Percentiles rank a stretch among this genome's conserved stretches.
Evolutionary conservation across 2,797 vertebrate genomes (phyloP).

Genomic region (Crenuchus spilurus): DNA sequence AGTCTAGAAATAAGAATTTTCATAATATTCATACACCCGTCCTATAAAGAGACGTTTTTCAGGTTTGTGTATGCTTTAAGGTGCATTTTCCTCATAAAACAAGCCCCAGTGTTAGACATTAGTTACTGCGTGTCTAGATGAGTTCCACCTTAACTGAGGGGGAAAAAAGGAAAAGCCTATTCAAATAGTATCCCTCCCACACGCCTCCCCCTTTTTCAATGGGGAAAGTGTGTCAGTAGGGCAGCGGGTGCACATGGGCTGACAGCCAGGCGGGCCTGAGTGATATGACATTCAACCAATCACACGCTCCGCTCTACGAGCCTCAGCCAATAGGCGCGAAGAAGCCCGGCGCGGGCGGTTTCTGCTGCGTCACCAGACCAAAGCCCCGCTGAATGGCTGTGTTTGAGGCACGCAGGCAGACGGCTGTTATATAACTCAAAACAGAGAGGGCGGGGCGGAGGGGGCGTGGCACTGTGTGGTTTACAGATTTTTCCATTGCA

Average conservation of each 20-base stretch:
- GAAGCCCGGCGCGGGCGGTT: slow-evolving; percentile 57
- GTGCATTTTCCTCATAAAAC: neutral
- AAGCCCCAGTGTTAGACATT: neutral
- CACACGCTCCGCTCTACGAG: slow-evolving; percentile 11
- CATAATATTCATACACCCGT: too few relatives aligned
- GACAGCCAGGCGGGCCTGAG: slow-evolving; percentile 54
- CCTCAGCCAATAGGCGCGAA: slow-evolving; percentile 63
- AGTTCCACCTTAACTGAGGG: slow-evolving; percentile 77
- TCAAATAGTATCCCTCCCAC: slow-evolving; percentile 54
- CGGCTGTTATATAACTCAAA: slow-evolving; percentile 81
- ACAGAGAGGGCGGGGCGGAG: slow-evolving; percentile 64
- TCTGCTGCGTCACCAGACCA: slow-evolving; percentile 69
- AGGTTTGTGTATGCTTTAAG: neutral
- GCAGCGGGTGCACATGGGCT: slow-evolving; percentile 79
- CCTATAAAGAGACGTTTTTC: too few relatives aligned
- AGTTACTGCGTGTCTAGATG: neutral
- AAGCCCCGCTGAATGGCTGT: slow-evolving; percentile 72
- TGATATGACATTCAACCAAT: slow-evolving; percentile 63
- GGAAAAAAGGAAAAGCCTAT: slow-evolving; percentile 52
- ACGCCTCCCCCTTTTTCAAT: slow-evolving; percentile 63
- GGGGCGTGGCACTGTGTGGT: slow-evolving; percentile 67
- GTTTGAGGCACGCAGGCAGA: slow-evolving; percentile 80
- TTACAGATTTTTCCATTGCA: slow-evolving; percentile 78
- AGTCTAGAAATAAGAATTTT: too few relatives aligned
- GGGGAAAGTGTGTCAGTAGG: slow-evolving; percentile 87